Percentiles rank a stretch among this genome's conserved stretches.
These are phyloP conservation scores for Arge pagana DNA, from an alignment of 2,888 invertebrate genomes.

Conservation along the genomic window DNA sequence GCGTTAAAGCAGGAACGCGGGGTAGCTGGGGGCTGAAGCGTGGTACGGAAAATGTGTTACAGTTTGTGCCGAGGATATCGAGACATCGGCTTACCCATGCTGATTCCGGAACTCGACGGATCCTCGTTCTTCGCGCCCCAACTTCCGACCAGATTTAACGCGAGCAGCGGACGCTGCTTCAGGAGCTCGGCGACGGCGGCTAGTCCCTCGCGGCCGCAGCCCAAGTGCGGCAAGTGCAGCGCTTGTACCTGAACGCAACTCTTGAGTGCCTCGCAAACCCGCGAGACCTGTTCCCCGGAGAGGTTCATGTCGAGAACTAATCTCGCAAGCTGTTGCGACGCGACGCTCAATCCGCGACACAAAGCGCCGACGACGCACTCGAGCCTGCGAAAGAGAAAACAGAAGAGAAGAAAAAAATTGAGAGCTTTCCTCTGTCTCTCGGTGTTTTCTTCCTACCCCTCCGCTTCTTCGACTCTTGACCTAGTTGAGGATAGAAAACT, in stretches of 20 bases:
- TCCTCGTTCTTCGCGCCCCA: slow-evolving; percentile 62
- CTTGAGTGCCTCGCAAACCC: slow-evolving; percentile 60
- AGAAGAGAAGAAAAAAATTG: neutral
- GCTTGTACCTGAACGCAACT: slow-evolving; percentile 61
- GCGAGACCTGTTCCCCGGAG: slow-evolving; percentile 61
- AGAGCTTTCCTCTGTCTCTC: neutral
- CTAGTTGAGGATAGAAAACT: too few species aligned
- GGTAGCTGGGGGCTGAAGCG: too few species aligned
- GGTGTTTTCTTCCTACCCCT: too few species aligned
- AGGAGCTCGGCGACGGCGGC: slow-evolving; percentile 60
- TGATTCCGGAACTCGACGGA: slow-evolving; percentile 61
- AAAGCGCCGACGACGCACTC: slow-evolving; percentile 63
- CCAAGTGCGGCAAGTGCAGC: slow-evolving; percentile 62
- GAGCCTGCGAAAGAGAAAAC: slow-evolving; percentile 56
- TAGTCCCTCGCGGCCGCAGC: slow-evolving; percentile 62
- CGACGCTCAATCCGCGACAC: slow-evolving; percentile 54
- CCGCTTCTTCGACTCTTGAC: too few species aligned
- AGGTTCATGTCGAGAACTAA: slow-evolving; percentile 63
- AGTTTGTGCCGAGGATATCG: neutral
- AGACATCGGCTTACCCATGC: slow-evolving; percentile 56
- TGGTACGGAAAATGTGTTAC: neutral
- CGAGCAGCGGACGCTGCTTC: slow-evolving; percentile 59
- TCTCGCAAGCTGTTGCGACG: slow-evolving; percentile 56
- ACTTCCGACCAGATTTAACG: slow-evolving; percentile 61
- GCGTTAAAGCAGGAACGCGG: too few species aligned